These are phyloP conservation scores for Phasianus colchicus DNA, from an alignment of 2,113 vertebrate species.

Conservation along the genomic window DNA sequence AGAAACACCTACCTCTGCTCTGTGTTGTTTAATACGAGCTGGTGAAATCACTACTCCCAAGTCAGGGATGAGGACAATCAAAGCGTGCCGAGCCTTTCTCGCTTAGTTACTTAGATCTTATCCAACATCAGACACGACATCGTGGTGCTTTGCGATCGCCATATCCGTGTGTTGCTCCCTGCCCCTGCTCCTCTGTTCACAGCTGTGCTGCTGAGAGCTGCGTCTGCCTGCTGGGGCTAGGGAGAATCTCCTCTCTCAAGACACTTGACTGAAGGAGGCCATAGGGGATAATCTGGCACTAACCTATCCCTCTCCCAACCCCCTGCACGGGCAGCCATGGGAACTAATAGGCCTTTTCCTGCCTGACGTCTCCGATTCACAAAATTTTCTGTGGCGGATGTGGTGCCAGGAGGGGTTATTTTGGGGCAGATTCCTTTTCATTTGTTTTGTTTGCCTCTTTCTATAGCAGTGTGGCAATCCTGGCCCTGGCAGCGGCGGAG, in stretches of 20 bases:
- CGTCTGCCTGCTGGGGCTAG: background rate
- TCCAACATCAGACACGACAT: background rate
- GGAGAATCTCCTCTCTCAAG: background rate
- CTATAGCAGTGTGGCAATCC: slow-evolving; percentile 60
- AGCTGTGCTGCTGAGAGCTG: background rate
- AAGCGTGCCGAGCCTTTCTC: background rate
- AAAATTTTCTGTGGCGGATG: slow-evolving; percentile 16
- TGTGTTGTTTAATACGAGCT: background rate
- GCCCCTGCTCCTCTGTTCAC: background rate
- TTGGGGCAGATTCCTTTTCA: slow-evolving; percentile 47
- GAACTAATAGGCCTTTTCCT: slow-evolving; percentile 47
- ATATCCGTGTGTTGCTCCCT: background rate
- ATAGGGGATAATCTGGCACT: background rate
- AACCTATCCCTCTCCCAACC: background rate
- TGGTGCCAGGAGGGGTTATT: slow-evolving; percentile 54
- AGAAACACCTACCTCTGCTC: background rate
- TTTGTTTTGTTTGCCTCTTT: slow-evolving; percentile 62
- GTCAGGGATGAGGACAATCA: background rate
- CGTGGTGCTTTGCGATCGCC: background rate
- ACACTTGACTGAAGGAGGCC: background rate
- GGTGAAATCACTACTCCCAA: background rate
- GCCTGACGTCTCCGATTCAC: slow-evolving; percentile 14
- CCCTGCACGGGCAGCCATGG: background rate
- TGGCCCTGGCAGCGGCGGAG: background rate
- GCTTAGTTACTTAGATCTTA: background rate